phyloP scores from a whole-genome alignment of 2,797 vertebrate genomes.

The Danio tinwini region DNA sequence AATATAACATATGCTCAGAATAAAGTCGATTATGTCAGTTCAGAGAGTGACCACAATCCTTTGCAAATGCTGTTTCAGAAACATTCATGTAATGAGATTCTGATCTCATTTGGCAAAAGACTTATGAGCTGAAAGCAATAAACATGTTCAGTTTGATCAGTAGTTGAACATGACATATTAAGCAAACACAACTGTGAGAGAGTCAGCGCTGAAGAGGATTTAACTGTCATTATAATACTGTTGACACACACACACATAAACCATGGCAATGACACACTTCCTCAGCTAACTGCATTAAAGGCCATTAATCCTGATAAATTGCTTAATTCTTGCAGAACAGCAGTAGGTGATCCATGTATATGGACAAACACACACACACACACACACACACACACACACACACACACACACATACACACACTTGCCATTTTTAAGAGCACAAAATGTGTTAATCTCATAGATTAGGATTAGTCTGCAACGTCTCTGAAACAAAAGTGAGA shows the following conservation, averaged over 20 bases:
- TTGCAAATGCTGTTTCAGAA: slow-evolving; percentile 11
- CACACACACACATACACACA: slow-evolving; percentile 30
- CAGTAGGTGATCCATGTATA: background rate
- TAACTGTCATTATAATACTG: slow-evolving; percentile 31
- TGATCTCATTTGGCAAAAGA: slow-evolving; percentile 20
- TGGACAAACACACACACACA: background rate
- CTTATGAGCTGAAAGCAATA: slow-evolving; percentile 21
- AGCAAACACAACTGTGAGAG: slow-evolving; percentile 21
- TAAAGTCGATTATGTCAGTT: slow-evolving; percentile 22
- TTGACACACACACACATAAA: slow-evolving; percentile 18
- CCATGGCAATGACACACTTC: slow-evolving; percentile 31
- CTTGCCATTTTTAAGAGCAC: slow-evolving; percentile 25
- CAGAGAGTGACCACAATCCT: background rate
- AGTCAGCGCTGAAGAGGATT: slow-evolving; percentile 23
- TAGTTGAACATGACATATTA: slow-evolving; percentile 24
- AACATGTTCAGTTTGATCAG: slow-evolving; percentile 27
- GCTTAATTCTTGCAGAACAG: slow-evolving; percentile 31
- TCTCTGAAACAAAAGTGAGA: slow-evolving; percentile 50
- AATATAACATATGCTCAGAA: background rate
- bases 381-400: slow-evolving; percentile 7
- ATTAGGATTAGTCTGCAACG: slow-evolving; percentile 48
- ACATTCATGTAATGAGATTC: slow-evolving; percentile 19
- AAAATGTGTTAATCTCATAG: slow-evolving; percentile 46
- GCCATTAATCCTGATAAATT: slow-evolving; percentile 42
- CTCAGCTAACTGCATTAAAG: slow-evolving; percentile 42